Evolutionary conservation across 2,888 invertebrate species (phyloP), one percentile per base, ranked within the genome.

Genomic region (Cataglyphis albicans): DNA sequence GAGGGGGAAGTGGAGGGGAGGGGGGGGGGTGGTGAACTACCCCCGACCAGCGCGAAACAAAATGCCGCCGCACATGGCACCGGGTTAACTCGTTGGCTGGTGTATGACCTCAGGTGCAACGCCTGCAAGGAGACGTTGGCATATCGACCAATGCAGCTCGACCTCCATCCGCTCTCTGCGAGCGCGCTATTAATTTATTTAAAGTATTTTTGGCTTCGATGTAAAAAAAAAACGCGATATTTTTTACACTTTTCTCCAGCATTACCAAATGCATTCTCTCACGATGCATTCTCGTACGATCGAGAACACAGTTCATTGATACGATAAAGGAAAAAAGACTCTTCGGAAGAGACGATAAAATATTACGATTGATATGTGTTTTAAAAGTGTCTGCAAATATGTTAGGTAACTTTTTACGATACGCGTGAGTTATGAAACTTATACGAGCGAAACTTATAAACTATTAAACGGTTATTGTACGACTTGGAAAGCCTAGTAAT

Each of bases 31-130:
- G 59, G 41, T 67, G 76, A 76, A 76, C 57, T 57, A 55, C 41
- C 67, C 57, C 67, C 57, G 67, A 15, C 55, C 15, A 38, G 29
- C 41, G 68, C 67, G 41, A 67, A 76, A 70, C 78, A 80, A 80
- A 80, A 80, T 35, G 44, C 78, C 59, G 25, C 59, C 44, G 70
- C 67, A 65, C 65, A 38, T 75, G 48, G 64, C 57, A 57, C 57
- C 86, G 85, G 89, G 89, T 89, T 81, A 78, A 61, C 81, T 63
- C 72, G 82, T 81, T 64, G 73, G 78, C 80, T 82, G 57, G 84
- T 72, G 87, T 87, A 87, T 89, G 89, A 89, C 89, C 89, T 86
- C 83, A 84, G 86, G 88, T 89, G 86, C 87, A 85, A 86, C 86
- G 84, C 84, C 89, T 75, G 80, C 70, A 57, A 89, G 81, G 87